A percentile compares a stretch with the other conserved stretches of the same genome.
These are phyloP conservation scores for Eumacrocentrus americanus DNA, from an alignment of 2,888 invertebrate genomes.

Conservation along the genomic window DNA sequence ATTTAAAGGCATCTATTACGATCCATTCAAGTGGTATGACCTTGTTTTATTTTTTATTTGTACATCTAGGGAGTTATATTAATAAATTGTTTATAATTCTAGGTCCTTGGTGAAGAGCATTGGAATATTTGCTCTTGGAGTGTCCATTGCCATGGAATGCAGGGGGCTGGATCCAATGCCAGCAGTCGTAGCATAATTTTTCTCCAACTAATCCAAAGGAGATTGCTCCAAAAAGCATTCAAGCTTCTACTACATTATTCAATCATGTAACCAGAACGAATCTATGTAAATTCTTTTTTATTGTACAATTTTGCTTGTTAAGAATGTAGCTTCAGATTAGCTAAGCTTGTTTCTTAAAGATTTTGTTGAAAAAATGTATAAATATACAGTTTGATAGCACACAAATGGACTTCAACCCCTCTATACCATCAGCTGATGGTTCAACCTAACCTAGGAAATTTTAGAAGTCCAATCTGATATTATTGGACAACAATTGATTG, in stretches of 20 bases:
- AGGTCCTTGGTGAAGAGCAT: slow-evolving; percentile 85
- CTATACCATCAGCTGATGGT: too few relatives aligned
- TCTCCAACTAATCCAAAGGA: background rate
- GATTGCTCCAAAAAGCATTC: background rate
- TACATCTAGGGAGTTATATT: slow-evolving; percentile 6
- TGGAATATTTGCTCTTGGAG: slow-evolving; percentile 77
- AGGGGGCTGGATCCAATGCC: slow-evolving; percentile 77
- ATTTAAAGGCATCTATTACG: slow-evolving; percentile 72
- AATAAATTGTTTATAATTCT: slow-evolving; percentile 51
- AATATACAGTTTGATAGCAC: too few relatives aligned
- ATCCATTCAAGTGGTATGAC: slow-evolving; percentile 79
- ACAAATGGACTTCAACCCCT: too few relatives aligned
- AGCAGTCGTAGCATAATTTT: slow-evolving; percentile 53
- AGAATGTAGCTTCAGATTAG: too few relatives aligned
- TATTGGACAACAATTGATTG: too few relatives aligned
- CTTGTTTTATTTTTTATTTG: slow-evolving; percentile 18
- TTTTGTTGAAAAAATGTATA: too few relatives aligned
- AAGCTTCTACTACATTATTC: too few relatives aligned
- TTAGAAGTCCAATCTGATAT: too few relatives aligned
- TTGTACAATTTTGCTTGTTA: too few relatives aligned
- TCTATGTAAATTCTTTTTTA: background rate
- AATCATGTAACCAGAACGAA: too few relatives aligned
- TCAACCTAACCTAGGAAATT: too few relatives aligned
- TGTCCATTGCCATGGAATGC: slow-evolving; percentile 80
- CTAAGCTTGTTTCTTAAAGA: too few relatives aligned